Evolutionary conservation across 2,797 vertebrate species (phyloP), one percentile per base, ranked within the genome.

Genomic region (Enoplosus armatus): DNA sequence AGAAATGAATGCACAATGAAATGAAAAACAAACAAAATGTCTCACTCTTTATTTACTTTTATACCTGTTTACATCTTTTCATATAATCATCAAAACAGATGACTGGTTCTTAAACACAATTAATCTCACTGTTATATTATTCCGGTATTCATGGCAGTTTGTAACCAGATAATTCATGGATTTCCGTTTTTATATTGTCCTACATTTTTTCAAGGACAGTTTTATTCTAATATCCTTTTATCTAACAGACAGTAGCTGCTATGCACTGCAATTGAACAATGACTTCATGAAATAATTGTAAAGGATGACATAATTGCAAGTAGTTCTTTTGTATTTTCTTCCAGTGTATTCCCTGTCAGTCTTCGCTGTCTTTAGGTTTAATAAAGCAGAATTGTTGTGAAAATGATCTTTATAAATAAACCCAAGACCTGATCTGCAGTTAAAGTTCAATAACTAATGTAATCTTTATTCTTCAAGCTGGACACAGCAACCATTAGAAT

Each of bases 361-460:
- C 45, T n/a, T 59, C 45, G 12, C 12, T 47, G 39, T 51, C 56
- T 83, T n/a, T 47, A 2, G 39, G 8, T 72, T 81, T 82, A 70
- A 82, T 77, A 62, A 78, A 81, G 47, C 31, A 24, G 56, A 73
- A 65, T 16, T 51, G 48, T 43, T 51, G 9, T 58, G 18, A 80
- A 78, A 85, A 59, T 22, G 24, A 37, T 66, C 48, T 22, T 50
- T 6, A 37, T 39, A 18, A 67, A 63, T 64, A 80, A 87, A 80
- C 68, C 24, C 48, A 54, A 5, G 7, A 4, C 59, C 59, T 55
- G 18, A 3, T 55, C n/a, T 35, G 56, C 39, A 72, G 61, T 50
- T 60, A 50, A 41, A 69, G 70, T 64, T 86, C 31, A 56, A 35
- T 20, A 53, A 39, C 24, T 61, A 68, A 41, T 54, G 24, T 37